A percentile compares a stretch with the other conserved stretches of the same genome.
Evolutionary conservation across 1,140 invertebrate species (phyloP).

Genomic region (Rhynchophorus ferrugineus): DNA sequence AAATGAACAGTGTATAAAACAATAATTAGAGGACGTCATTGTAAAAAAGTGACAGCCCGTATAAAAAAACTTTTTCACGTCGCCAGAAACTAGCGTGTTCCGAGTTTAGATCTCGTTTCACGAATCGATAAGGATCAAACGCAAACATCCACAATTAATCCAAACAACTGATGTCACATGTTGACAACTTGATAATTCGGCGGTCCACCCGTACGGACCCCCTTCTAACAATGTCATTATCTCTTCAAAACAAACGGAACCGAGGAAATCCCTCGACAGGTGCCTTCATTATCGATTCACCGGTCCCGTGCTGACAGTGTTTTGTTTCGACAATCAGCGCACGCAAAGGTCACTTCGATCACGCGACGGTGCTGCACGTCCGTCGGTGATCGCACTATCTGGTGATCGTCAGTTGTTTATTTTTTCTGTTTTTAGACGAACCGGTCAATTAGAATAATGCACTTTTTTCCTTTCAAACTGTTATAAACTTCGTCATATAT

Average conservation of each 20-base stretch:
- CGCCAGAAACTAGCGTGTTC: too few relatives aligned
- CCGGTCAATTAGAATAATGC: too few relatives aligned
- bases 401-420: too few relatives aligned
- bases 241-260: conserved; percentile 5
- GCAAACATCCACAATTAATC: background rate
- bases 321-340: conserved; percentile 11
- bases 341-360: conserved; percentile 23
- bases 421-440: too few relatives aligned
- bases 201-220: background rate
- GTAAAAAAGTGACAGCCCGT: too few relatives aligned
- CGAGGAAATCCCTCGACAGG: conserved; percentile 14
- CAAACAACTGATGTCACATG: conserved; percentile 1
- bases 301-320: conserved; percentile 8
- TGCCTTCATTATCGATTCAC: conserved; percentile 20
- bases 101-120: too few relatives aligned
- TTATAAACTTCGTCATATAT: too few relatives aligned
- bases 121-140: conserved; percentile 2
- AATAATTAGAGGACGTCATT: too few relatives aligned
- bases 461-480: too few relatives aligned
- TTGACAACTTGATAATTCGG: background rate
- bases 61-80: too few relatives aligned
- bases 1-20: too few relatives aligned
- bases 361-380: conserved; percentile 10
- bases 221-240: conserved; percentile 7
- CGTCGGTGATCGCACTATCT: background rate